Base-by-base conservation (phyloP, 2,113 vertebrate species). In the Ctenodactylus gundi region DNA sequence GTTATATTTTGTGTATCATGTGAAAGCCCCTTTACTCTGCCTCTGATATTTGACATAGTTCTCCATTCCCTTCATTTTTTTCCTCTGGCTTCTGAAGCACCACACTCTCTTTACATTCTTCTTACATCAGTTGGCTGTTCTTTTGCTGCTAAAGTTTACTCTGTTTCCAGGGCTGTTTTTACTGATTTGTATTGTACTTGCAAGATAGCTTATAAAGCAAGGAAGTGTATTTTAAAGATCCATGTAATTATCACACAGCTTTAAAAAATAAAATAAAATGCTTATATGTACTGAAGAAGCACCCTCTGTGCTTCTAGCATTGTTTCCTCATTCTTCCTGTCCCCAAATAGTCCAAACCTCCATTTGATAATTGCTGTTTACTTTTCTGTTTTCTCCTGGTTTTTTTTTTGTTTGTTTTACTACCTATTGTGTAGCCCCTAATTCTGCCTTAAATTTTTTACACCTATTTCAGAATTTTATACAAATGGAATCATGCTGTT, bases 401-500 rank as follows among this genome's bases (percentile, higher is more conserved):
- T 75, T 53, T 57, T 41, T 58, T 77, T 82, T 70, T 75, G 27
- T 34, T 55, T 49, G 62, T 57, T 77, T 85, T 75, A 27, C 41
- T 23, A 84, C 2, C 41, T 55, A 60, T 57, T 93, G 78, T 82
- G 36, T 44, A 80, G 34, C 34, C 27, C 3, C 78, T 62, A 92
- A 75, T 89, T 20, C 68, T 92, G 49, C 46, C 60, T 85, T 58
- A 13, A 62, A 64, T 27, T 84, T 75, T 95, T 85, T 62, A 53
- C 39, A 84, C 34, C 39, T 92, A 31, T 83, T 90, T 92, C 88
- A 92, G 60, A 89, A 72, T n/a, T 82, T 92, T 65, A 73, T 41
- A 23, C 88, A 92, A 96, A 85, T 81, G 7, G 29, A 80, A 89
- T 72, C 81, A 65, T 65, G n/a, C 60, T 89, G 1, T 70, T 88